phyloP scores from a whole-genome alignment of 2,113 vertebrate species.

The Sylvia atricapilla region DNA sequence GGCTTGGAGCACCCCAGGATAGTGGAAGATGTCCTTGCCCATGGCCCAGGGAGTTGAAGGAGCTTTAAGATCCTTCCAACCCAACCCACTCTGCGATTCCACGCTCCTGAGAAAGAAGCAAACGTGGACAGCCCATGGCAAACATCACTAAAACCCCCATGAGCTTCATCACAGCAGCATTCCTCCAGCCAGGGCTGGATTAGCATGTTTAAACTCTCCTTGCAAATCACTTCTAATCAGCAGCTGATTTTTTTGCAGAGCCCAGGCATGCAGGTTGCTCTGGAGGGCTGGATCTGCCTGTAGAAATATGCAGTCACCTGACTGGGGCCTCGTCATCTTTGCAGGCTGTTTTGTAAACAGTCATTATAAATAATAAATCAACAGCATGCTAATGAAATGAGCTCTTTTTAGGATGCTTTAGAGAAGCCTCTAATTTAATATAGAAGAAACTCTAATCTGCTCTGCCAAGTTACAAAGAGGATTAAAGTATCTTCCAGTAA shows the following conservation, averaged over 20 bases:
- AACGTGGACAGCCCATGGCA: background rate
- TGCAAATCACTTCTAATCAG: conserved; percentile 38
- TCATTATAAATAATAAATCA: conserved; percentile 56
- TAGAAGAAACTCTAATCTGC: conserved; percentile 4
- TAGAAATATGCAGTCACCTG: conserved; percentile 12
- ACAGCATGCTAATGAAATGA: conserved; percentile 36
- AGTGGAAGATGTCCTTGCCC: background rate
- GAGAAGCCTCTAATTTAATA: conserved; percentile 17
- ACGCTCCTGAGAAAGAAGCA: background rate
- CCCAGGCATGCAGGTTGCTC: background rate
- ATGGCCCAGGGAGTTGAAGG: no score
- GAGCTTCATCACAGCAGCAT: background rate
- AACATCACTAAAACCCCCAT: background rate
- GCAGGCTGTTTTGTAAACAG: conserved; percentile 29
- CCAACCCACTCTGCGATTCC: background rate
- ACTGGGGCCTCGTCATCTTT: background rate
- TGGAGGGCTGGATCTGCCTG: background rate
- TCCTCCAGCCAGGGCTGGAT: background rate
- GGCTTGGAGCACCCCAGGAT: rapidly evolving
- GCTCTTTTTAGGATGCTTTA: conserved; percentile 25
- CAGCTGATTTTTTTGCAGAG: background rate
- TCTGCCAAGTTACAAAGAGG: background rate
- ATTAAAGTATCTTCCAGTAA: conserved; percentile 11
- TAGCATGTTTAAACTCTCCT: background rate
- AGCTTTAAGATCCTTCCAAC: background rate